Conservation (phyloP, 2,113 vertebrate species). For the Hemichromis elongatus region DNA sequence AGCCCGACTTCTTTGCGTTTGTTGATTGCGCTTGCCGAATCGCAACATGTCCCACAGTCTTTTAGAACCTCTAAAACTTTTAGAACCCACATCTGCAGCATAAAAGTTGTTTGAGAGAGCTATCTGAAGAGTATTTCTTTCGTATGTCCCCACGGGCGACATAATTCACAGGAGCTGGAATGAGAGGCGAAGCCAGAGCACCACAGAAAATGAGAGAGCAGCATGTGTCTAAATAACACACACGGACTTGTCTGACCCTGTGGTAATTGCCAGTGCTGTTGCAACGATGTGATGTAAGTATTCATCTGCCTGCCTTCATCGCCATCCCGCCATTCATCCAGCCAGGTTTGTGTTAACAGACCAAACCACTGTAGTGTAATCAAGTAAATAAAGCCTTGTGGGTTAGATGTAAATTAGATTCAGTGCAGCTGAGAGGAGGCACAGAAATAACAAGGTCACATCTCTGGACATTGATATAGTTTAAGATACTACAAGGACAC, state of each 20-base stretch:
- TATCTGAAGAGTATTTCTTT: background rate
- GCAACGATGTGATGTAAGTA: background rate
- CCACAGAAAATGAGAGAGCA: constrained; percentile 24
- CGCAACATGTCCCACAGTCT: background rate
- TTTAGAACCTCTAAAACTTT: background rate
- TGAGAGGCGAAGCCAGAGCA: constrained; percentile 18
- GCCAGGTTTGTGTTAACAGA: background rate
- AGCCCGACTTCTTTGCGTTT: background rate
- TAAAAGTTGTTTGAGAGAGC: background rate
- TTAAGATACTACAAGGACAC: background rate
- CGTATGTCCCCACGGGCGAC: constrained; percentile 14
- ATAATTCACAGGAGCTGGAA: constrained; percentile 34
- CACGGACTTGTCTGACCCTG: background rate
- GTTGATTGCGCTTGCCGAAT: background rate
- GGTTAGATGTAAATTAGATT: background rate
- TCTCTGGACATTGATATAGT: background rate
- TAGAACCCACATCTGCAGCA: background rate
- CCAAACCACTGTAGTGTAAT: background rate
- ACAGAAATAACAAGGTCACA: background rate
- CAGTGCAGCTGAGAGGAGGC: background rate
- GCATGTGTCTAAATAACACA: constrained; percentile 28
- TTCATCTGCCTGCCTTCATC: background rate
- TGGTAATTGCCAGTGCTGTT: constrained; percentile 16
- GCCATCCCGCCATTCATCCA: background rate
- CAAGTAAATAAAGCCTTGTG: constrained; percentile 1